Percentiles rank a stretch among this genome's conserved stretches.
phyloP scores from a whole-genome alignment of 2,797 vertebrate species.

The Brachyrhaphis roseni region DNA sequence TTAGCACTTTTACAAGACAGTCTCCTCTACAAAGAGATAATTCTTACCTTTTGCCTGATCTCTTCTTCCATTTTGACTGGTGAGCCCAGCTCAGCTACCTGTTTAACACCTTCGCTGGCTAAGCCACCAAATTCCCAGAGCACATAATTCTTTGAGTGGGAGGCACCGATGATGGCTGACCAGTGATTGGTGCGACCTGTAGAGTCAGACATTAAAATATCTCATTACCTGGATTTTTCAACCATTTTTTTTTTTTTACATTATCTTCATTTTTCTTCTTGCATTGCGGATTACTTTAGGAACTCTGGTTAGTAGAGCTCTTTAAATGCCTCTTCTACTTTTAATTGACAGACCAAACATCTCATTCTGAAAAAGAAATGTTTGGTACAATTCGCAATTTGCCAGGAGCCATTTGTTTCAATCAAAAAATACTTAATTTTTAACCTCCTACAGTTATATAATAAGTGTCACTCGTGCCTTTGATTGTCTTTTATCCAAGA shows the following conservation, averaged over 20 bases:
- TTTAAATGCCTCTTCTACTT: not conserved
- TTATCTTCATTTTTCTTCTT: not conserved
- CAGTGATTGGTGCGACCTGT: slow-evolving; percentile 97
- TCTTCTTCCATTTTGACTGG: slow-evolving; percentile 99
- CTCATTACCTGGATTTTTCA: slow-evolving; percentile 7
- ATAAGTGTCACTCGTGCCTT: not conserved
- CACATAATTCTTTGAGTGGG: slow-evolving; percentile 95
- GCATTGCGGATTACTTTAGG: not conserved
- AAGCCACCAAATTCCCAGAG: slow-evolving; percentile 96
- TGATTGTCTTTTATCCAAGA: not conserved
- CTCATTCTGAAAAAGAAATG: not conserved
- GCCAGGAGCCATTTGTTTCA: not conserved
- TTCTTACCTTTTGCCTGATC: slow-evolving; percentile 94
- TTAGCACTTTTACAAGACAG: not conserved
- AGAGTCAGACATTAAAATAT: slow-evolving; percentile 28
- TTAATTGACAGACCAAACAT: slow-evolving; percentile 6
- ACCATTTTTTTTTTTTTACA: not conserved
- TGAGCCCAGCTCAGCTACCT: slow-evolving; percentile 94
- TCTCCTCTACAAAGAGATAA: not conserved
- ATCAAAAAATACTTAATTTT: not conserved
- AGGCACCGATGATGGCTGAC: slow-evolving; percentile 96
- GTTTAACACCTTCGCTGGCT: slow-evolving; percentile 93
- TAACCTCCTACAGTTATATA: not conserved
- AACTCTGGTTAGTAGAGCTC: not conserved
- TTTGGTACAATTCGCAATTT: slow-evolving; percentile 5